Percentiles rank a stretch among this genome's conserved stretches.
Evolutionary conservation across 2,797 vertebrate species (phyloP).

Genomic region (Presbytis comata): DNA sequence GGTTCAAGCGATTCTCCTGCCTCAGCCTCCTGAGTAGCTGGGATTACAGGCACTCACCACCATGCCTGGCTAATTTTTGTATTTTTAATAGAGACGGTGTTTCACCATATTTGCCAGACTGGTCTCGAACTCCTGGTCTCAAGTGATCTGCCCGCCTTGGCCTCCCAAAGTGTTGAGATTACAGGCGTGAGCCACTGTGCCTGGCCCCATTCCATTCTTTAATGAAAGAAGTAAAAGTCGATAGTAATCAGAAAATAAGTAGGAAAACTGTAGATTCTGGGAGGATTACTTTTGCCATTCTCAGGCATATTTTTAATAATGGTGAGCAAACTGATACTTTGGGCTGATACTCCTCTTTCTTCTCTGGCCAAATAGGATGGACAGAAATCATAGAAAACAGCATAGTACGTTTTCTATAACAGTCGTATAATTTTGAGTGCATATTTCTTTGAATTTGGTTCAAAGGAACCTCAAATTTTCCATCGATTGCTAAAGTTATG

Average conservation of each 20-base stretch:
- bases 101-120: too few species aligned
- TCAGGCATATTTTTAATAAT: neutral
- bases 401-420: neutral
- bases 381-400: neutral
- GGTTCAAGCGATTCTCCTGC: too few species aligned
- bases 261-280: neutral
- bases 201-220: neutral
- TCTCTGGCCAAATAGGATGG: neutral
- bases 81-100: too few species aligned
- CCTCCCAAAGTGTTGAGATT: too few species aligned
- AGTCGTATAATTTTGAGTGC: neutral
- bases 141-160: too few species aligned
- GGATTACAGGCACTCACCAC: too few species aligned
- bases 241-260: neutral
- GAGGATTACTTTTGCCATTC: neutral
- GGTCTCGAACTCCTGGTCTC: too few species aligned
- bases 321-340: neutral
- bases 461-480: neutral
- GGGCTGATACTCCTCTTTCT: neutral
- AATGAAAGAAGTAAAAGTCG: neutral
- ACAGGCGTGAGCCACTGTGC: rapidly evolving
- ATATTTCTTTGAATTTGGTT: neutral
- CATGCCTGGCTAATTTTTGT: too few species aligned
- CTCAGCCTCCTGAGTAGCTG: too few species aligned
- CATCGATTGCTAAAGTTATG: neutral